A percentile compares a stretch with the other conserved stretches of the same genome.
Conservation (phyloP, 1,140 invertebrate genomes). For the Temnothorax curvispinosus region DNA sequence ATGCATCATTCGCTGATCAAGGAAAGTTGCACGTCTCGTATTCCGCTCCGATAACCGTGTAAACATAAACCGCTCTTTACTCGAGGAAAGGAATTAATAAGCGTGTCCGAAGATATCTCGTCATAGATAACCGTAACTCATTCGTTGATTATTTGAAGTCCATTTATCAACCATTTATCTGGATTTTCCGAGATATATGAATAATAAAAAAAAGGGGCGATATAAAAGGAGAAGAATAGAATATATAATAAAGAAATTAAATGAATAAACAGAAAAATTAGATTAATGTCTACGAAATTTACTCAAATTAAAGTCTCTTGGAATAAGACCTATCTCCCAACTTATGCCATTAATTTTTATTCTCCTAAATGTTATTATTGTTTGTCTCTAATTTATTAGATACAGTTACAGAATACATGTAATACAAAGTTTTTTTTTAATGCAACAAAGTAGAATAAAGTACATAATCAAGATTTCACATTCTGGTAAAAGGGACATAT, state of each 20-base stretch:
- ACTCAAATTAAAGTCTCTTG: background rate
- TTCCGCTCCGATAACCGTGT: conserved; percentile 22
- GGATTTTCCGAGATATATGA: background rate
- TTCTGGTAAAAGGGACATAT: background rate
- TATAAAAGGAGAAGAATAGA: background rate
- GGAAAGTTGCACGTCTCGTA: conserved; percentile 43
- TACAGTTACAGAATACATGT: background rate
- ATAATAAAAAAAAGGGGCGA: background rate
- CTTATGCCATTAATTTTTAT: background rate
- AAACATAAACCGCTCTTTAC: conserved; percentile 37
- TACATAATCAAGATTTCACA: background rate
- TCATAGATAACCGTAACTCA: background rate
- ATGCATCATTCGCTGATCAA: conserved; percentile 41
- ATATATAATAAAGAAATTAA: conserved; percentile 11
- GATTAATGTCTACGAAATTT: background rate
- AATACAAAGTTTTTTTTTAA: background rate
- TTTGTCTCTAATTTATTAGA: background rate
- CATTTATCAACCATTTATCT: background rate
- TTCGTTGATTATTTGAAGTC: conserved; percentile 7
- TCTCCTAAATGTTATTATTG: background rate
- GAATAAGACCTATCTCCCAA: background rate
- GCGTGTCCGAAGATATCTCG: background rate
- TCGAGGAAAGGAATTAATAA: conserved; percentile 33
- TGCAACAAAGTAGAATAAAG: background rate
- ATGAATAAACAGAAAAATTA: background rate